Percentiles rank a stretch among this genome's conserved stretches.
Evolutionary conservation across 37 sponge, comb jelly and placozoan species (phyloP).

Genomic region (Axinella damicornis): DNA sequence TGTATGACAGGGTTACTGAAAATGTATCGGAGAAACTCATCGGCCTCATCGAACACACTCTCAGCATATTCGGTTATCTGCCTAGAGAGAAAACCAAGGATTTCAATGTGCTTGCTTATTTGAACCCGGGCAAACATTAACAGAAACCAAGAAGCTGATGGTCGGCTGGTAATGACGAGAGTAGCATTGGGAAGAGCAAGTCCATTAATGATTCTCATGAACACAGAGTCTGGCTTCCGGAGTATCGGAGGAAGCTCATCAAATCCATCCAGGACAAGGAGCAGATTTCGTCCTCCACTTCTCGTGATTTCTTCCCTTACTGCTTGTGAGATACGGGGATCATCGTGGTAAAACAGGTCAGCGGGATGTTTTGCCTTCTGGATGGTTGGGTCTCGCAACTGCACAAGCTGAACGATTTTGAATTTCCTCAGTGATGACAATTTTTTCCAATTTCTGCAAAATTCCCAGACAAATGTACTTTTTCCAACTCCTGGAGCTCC

Average conservation of each 20-base stretch:
- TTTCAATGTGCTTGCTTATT: slow-evolving; percentile 11
- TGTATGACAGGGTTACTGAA: not conserved
- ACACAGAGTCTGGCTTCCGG: not conserved
- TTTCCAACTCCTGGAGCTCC: slow-evolving; percentile 19
- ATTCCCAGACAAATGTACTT: slow-evolving; percentile 19
- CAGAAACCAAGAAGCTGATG: not conserved
- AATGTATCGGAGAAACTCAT: not conserved
- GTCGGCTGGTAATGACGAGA: slow-evolving; percentile 1
- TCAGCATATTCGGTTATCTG: not conserved
- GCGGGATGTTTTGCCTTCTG: not conserved
- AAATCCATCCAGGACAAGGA: slow-evolving; percentile 12
- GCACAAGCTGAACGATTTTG: not conserved
- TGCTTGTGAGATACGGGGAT: not conserved
- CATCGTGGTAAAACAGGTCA: not conserved
- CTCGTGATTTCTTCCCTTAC: not conserved
- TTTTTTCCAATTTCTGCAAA: not conserved
- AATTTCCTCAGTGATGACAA: not conserved
- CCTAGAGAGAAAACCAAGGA: not conserved
- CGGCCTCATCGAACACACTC: not conserved
- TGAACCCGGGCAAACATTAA: not conserved
- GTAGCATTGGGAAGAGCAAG: not conserved
- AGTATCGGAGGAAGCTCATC: not conserved
- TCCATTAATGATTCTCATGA: slow-evolving; percentile 15
- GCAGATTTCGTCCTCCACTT: not conserved
- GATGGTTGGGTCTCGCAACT: not conserved